These are phyloP conservation scores for Amphimedon queenslandica DNA, from an alignment of 37 sponge, comb jelly and placozoan genomes.

Conservation along the genomic window DNA sequence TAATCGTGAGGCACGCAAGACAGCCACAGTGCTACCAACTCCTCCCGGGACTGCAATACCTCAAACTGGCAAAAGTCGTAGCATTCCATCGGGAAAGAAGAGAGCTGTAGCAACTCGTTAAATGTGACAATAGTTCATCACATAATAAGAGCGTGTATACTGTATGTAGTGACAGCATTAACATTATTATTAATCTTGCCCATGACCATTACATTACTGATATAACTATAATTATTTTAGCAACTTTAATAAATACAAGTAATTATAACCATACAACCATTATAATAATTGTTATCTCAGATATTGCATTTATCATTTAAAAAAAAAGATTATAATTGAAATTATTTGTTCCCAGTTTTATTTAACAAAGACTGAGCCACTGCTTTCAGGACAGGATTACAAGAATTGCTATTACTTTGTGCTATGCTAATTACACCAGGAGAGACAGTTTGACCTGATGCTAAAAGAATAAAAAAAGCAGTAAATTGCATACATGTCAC, in stretches of 20 bases:
- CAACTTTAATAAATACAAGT: too few species aligned
- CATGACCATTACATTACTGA: too few species aligned
- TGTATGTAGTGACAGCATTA: too few species aligned
- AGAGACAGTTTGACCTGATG: background rate
- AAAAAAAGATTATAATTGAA: too few species aligned
- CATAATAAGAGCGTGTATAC: too few species aligned
- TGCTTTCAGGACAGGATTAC: background rate
- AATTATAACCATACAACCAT: too few species aligned
- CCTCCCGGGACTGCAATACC: conserved; percentile 15
- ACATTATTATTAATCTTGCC: too few species aligned
- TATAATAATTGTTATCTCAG: background rate
- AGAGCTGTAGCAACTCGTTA: conserved; percentile 17
- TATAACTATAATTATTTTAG: too few species aligned
- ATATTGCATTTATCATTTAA: too few species aligned
- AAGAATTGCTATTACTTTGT: background rate
- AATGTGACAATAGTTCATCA: too few species aligned
- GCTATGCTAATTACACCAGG: background rate
- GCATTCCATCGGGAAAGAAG: conserved; percentile 1
- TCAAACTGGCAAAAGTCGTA: background rate
- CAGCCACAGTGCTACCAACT: background rate
- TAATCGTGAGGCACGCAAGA: conserved; percentile 3
- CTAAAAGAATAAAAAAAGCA: background rate
- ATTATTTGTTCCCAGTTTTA: background rate
- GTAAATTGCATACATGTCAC: background rate
- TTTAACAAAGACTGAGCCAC: conserved; percentile 3